Evolutionary conservation across 2,113 vertebrate genomes (phyloP).

Genomic region (Actenoides lindsayi): DNA sequence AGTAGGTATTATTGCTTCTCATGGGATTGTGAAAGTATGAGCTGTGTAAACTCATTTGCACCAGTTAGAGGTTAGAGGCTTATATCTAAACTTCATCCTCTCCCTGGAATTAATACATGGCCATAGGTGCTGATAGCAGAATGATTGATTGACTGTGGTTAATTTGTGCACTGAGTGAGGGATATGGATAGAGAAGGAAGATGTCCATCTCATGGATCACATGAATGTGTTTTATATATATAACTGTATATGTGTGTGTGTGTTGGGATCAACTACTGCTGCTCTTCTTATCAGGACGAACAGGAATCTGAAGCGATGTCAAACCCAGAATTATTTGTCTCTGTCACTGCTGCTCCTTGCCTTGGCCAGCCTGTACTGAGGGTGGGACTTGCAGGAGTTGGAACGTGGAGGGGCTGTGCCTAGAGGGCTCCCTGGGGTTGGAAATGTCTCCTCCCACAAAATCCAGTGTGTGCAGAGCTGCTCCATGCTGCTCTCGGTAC

Average conservation of each 20-base stretch:
- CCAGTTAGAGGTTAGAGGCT: constrained; percentile 10
- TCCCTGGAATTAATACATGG: background rate
- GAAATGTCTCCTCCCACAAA: background rate
- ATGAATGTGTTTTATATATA: background rate
- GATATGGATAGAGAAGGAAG: background rate
- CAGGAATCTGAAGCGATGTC: background rate
- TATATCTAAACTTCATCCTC: background rate
- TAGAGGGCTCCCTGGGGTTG: background rate
- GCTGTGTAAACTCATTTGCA: constrained; percentile 36
- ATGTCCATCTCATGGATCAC: background rate
- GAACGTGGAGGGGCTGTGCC: background rate
- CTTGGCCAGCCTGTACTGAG: background rate
- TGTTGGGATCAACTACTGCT: background rate
- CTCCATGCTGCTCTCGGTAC: rapidly evolving
- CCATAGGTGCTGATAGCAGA: constrained; percentile 3
- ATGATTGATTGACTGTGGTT: constrained; percentile 35
- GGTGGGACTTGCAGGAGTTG: background rate
- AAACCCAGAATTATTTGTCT: background rate
- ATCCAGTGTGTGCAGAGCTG: background rate
- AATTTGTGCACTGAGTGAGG: constrained; percentile 3
- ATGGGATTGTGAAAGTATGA: background rate
- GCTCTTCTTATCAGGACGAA: background rate
- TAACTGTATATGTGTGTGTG: background rate
- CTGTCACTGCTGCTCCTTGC: background rate
- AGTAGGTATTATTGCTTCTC: constrained; percentile 12